Base-by-base conservation (phyloP, 2,797 vertebrate species). In the Centropyge bicolor region DNA sequence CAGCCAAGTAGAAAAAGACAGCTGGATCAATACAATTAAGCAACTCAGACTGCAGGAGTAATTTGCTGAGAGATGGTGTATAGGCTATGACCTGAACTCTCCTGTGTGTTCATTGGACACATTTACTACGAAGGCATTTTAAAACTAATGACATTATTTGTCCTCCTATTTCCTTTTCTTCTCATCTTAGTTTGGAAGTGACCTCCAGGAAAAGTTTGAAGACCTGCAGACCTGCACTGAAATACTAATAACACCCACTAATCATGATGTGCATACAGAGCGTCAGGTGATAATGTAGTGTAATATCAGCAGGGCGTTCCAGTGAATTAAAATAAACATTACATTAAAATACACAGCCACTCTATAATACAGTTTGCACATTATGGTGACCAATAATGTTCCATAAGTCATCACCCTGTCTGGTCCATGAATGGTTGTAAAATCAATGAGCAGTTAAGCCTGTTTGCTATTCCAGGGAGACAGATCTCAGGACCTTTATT, bases 1-100 rank as follows among this genome's bases (percentile, higher is more conserved):
- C 59, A 46, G 14, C n/a, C 8, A 31, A 67, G 72, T 57, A n/a
- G 59, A 68, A 79, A 81, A 71, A 79, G 81, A 80, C 73, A 67
- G 49, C 73, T 35, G 22, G 56, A 84, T 87, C 86, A 49, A 86
- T 88, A 86, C 76, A 82, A 84, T 86, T 70, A 86, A 80, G 74
- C 67, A 70, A 52, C 69, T 83, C 52, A 10, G 71, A 43, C 71
- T 79, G 54, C 52, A 54, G 63, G 57, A 68, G 80, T 83, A 76
- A 86, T 81, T 81, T 81, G 80, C 68, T 76, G 70, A 74, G 84
- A 63, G 76, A 77, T 74, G 70, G 71, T 71, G 62, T 68, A n/a
- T 9, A 49, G 69, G 75, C 68, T 74, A 38, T 78, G 87, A 79
- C 84, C 80, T 45, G 13, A 70, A 49, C 65, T 40, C 84, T 72